phyloP scores from a whole-genome alignment of 1,140 invertebrate genomes.

The Atta cephalotes region DNA sequence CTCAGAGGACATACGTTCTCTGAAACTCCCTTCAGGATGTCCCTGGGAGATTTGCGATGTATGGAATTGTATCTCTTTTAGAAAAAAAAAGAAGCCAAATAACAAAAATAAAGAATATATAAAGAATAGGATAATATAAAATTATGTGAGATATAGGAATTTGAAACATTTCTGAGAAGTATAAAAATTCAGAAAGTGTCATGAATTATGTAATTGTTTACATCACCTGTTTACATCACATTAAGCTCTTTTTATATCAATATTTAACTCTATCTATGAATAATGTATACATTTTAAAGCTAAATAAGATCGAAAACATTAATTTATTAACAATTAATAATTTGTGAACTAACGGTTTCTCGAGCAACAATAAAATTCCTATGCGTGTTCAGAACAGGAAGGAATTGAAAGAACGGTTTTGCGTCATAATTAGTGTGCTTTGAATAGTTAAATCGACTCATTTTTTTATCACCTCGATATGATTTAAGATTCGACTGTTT shows the following conservation, averaged over 20 bases:
- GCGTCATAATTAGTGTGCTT: background rate
- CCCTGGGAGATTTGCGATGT: too few relatives aligned
- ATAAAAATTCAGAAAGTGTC: background rate
- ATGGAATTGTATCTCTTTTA: background rate
- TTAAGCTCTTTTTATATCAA: background rate
- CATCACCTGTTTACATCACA: background rate
- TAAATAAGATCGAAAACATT: background rate
- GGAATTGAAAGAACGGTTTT: background rate
- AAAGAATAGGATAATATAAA: background rate
- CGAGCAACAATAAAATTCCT: background rate
- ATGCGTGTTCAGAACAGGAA: background rate
- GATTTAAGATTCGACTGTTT: background rate
- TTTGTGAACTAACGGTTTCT: background rate
- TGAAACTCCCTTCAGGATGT: too few relatives aligned
- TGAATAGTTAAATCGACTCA: background rate
- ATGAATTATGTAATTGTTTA: background rate
- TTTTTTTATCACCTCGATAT: slow-evolving; percentile 17
- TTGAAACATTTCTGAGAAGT: background rate
- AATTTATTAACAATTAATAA: background rate
- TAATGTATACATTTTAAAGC: background rate
- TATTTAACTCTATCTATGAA: background rate
- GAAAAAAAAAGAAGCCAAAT: background rate
- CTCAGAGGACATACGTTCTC: too few relatives aligned
- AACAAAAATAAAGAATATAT: background rate
- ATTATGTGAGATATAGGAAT: background rate